Percentiles rank a stretch among this genome's conserved stretches.
These are phyloP conservation scores for Pyrrhia umbra DNA, from an alignment of 2,888 invertebrate species.

Conservation along the genomic window DNA sequence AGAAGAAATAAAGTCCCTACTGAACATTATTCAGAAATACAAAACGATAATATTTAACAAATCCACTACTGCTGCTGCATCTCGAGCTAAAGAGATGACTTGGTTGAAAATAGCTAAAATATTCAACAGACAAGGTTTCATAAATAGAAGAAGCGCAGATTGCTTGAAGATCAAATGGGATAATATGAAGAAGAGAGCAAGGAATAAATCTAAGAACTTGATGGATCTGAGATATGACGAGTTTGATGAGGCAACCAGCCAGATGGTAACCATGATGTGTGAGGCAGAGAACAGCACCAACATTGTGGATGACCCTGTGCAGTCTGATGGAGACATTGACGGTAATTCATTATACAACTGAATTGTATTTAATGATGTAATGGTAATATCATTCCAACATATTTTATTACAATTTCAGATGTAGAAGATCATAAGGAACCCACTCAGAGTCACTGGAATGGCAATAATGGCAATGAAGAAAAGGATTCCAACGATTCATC, in stretches of 20 bases:
- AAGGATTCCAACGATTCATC: constrained; percentile 58
- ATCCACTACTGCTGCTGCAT: constrained; percentile 71
- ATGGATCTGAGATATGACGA: constrained; percentile 68
- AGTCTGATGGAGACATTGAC: constrained; percentile 50
- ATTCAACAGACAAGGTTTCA: constrained; percentile 75
- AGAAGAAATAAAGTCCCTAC: constrained; percentile 75
- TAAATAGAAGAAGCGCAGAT: constrained; percentile 71
- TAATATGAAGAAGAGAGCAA: constrained; percentile 78
- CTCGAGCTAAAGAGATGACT: constrained; percentile 76
- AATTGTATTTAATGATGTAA: not conserved
- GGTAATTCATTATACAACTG: too few relatives aligned
- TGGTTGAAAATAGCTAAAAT: constrained; percentile 79
- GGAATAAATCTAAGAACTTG: constrained; percentile 73
- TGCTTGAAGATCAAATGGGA: constrained; percentile 82
- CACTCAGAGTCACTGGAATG: constrained; percentile 59
- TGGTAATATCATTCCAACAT: not conserved
- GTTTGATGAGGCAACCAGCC: constrained; percentile 68
- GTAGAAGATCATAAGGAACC: constrained; percentile 47
- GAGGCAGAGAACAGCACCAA: constrained; percentile 67
- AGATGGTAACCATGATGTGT: constrained; percentile 68
- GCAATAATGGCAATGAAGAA: constrained; percentile 62
- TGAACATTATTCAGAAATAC: constrained; percentile 77
- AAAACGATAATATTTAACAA: constrained; percentile 79
- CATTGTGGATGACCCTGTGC: constrained; percentile 49
- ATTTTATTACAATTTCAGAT: constrained; percentile 35